Percentiles rank a stretch among this genome's conserved stretches.
Conservation (phyloP, 2,888 invertebrate species). For the Ctenicera cuprea region DNA sequence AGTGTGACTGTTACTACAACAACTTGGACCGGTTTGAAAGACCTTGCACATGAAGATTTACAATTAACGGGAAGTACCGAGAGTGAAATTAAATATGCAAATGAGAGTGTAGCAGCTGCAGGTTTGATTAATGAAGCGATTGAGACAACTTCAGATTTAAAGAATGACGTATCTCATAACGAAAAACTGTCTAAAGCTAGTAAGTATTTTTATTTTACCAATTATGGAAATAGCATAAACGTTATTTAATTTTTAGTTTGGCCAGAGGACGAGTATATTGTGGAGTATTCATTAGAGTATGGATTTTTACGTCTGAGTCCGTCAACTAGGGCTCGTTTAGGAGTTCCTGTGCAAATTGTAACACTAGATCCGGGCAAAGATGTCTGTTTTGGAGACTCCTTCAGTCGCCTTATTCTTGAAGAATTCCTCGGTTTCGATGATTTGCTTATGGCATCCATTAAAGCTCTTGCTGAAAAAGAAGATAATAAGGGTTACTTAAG, state of each 20-base stretch:
- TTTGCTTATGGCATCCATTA: slow-evolving; percentile 96
- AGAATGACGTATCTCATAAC: slow-evolving; percentile 74
- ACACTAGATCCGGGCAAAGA: slow-evolving; percentile 91
- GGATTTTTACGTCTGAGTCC: slow-evolving; percentile 95
- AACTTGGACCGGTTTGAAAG: slow-evolving; percentile 63
- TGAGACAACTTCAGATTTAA: slow-evolving; percentile 52
- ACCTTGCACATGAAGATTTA: slow-evolving; percentile 4
- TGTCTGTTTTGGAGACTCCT: slow-evolving; percentile 94
- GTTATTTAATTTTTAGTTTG: slow-evolving; percentile 71
- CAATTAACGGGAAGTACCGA: slow-evolving; percentile 13
- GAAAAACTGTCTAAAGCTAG: slow-evolving; percentile 78
- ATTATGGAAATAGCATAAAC: background rate
- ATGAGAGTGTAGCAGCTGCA: slow-evolving; percentile 52
- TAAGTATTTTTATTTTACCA: slow-evolving; percentile 62
- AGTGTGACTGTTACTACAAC: slow-evolving; percentile 64
- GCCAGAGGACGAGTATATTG: slow-evolving; percentile 94
- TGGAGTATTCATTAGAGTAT: slow-evolving; percentile 98
- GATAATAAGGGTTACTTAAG: slow-evolving; percentile 96
- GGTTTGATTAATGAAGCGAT: slow-evolving; percentile 69
- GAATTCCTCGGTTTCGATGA: slow-evolving; percentile 98
- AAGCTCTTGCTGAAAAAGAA: slow-evolving; percentile 95
- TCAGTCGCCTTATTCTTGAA: slow-evolving; percentile 90
- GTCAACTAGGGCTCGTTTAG: slow-evolving; percentile 88
- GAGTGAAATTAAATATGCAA: slow-evolving; percentile 26
- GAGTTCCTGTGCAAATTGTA: slow-evolving; percentile 93